phyloP scores from a whole-genome alignment of 2,888 invertebrate species.

The Arctia plantaginis region DNA sequence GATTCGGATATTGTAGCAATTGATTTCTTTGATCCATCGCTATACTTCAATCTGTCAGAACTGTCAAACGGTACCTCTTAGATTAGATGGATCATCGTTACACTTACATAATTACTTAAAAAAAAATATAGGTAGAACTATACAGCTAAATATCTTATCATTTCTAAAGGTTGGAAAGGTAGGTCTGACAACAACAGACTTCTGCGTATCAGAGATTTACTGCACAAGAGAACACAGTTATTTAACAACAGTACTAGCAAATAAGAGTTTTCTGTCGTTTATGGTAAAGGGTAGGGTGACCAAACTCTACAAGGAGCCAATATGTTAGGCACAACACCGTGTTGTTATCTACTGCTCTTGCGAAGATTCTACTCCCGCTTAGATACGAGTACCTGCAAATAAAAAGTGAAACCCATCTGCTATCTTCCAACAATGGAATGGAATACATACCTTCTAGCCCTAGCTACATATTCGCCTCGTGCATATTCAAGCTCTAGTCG shows the following conservation, averaged over 20 bases:
- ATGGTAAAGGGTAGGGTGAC: background rate
- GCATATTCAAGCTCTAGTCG: conserved; percentile 96
- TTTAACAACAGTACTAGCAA: background rate
- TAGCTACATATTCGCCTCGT: conserved; percentile 96
- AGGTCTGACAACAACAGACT: background rate
- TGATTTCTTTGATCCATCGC: no score
- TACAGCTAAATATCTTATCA: no score
- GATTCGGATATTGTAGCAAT: no score
- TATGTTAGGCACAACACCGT: no score
- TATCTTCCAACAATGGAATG: background rate
- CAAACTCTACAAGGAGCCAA: background rate
- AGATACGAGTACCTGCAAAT: background rate
- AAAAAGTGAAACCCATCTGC: background rate
- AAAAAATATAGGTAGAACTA: no score
- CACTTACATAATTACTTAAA: no score
- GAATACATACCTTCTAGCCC: conserved; percentile 89
- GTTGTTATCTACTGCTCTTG: no score
- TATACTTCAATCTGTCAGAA: no score
- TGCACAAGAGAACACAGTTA: background rate
- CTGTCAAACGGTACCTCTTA: no score
- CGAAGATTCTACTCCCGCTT: background rate
- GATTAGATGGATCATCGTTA: no score
- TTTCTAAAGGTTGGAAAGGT: no score
- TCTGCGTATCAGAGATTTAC: background rate
- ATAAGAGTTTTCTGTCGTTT: background rate